These are phyloP conservation scores for Pollenia labialis DNA, from an alignment of 2,888 invertebrate genomes.

Conservation along the genomic window DNA sequence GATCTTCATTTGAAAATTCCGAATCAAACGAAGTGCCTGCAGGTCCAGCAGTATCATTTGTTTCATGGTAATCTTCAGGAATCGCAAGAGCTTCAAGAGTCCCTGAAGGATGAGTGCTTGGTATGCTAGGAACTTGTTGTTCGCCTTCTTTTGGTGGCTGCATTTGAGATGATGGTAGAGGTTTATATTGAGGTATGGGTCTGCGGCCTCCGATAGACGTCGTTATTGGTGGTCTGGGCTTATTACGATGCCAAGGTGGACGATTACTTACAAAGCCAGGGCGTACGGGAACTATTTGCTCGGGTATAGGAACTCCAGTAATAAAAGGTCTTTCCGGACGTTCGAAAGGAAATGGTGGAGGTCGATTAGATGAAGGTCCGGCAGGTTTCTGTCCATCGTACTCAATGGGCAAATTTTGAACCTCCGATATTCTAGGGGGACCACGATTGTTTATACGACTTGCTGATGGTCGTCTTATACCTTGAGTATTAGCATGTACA, in stretches of 20 bases:
- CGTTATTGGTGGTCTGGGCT: slow-evolving; percentile 85
- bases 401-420: slow-evolving; percentile 88
- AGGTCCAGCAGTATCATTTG: slow-evolving; percentile 74
- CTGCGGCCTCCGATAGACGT: slow-evolving; percentile 84
- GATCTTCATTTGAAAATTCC: slow-evolving; percentile 81
- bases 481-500: slow-evolving; percentile 90
- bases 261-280: slow-evolving; percentile 86
- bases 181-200: slow-evolving; percentile 87
- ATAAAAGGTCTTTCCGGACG: slow-evolving; percentile 87
- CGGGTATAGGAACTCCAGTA: slow-evolving; percentile 90
- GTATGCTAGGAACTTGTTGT: slow-evolving; percentile 24
- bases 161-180: slow-evolving; percentile 85
- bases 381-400: slow-evolving; percentile 82
- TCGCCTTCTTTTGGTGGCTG: slow-evolving; percentile 78
- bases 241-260: slow-evolving; percentile 88
- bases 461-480: slow-evolving; percentile 88
- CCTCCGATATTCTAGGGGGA: slow-evolving; percentile 93
- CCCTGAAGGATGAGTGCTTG: slow-evolving; percentile 31
- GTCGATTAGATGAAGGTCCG: slow-evolving; percentile 80
- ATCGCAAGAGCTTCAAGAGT: slow-evolving; percentile 41
- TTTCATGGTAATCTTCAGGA: slow-evolving; percentile 61
- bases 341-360: slow-evolving; percentile 88
- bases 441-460: slow-evolving; percentile 95
- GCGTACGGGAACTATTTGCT: slow-evolving; percentile 89
- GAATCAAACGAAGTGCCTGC: slow-evolving; percentile 81